Conservation (phyloP, 1,140 invertebrate genomes). For the Lerema accius region DNA sequence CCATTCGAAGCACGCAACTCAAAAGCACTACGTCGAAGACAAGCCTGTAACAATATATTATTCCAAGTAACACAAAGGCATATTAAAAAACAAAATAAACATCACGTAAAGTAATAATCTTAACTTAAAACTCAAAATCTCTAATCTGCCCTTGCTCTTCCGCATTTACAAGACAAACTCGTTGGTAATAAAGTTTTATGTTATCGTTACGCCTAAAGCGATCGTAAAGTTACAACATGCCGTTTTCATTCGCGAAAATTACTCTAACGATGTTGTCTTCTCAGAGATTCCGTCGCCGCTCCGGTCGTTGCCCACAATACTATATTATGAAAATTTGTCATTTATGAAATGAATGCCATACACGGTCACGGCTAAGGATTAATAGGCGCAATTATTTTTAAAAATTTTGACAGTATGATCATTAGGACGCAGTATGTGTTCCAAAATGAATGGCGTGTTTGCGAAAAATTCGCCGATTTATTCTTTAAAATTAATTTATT, state of each 20-base stretch:
- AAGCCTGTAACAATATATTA: too few relatives aligned
- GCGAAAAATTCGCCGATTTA: constrained; percentile 5
- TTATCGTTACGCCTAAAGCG: constrained; percentile 34
- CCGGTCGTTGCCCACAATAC: constrained; percentile 36
- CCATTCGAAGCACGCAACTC: too few relatives aligned
- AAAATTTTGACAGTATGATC: constrained; percentile 11
- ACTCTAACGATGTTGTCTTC: constrained; percentile 42
- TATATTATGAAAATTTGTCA: constrained; percentile 31
- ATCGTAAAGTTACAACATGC: constrained; percentile 44
- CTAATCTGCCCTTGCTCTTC: constrained; percentile 35
- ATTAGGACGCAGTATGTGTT: constrained; percentile 29
- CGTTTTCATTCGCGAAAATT: constrained; percentile 45
- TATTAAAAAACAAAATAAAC: constrained; percentile 5
- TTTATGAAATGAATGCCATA: constrained; percentile 17
- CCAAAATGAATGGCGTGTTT: not conserved
- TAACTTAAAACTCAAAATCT: constrained; percentile 21
- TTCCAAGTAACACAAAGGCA: too few relatives aligned
- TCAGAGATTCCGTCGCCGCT: constrained; percentile 42
- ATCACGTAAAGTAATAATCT: constrained; percentile 15
- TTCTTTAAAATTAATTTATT: not conserved
- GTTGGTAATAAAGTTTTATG: constrained; percentile 33
- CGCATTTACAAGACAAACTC: constrained; percentile 29
- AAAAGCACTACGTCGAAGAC: too few relatives aligned
- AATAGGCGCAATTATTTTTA: constrained; percentile 20
- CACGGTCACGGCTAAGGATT: constrained; percentile 5